Percentiles rank a stretch among this genome's conserved stretches.
phyloP scores from a whole-genome alignment of 2,888 invertebrate species.

The Pandemis corylana region DNA sequence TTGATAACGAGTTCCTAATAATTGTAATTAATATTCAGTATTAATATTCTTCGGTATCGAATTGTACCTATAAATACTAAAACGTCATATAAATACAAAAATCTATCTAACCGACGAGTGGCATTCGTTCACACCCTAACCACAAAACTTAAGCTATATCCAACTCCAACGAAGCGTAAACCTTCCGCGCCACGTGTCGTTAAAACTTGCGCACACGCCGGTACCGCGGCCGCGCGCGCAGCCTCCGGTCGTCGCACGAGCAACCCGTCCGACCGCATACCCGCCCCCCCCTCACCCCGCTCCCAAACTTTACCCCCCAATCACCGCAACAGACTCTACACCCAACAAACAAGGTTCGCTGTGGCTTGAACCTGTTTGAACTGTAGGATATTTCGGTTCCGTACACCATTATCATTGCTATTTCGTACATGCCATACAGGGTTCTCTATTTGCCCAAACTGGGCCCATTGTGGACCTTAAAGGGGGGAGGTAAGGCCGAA shows the following conservation, averaged over 20 bases:
- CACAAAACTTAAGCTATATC: neutral
- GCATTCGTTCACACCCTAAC: neutral
- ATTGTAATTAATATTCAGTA: too few relatives aligned
- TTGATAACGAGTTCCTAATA: too few relatives aligned
- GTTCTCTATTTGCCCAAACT: slow-evolving; percentile 72
- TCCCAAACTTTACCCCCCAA: slow-evolving; percentile 66
- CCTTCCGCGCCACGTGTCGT: slow-evolving; percentile 56
- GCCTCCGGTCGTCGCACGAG: slow-evolving; percentile 83
- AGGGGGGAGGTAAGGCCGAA: slow-evolving; percentile 56
- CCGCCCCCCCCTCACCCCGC: slow-evolving; percentile 60
- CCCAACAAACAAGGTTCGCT: slow-evolving; percentile 45
- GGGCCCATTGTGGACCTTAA: slow-evolving; percentile 64
- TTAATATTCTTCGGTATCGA: too few relatives aligned
- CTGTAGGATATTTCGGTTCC: slow-evolving; percentile 53
- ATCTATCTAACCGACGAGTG: too few relatives aligned
- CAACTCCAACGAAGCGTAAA: neutral
- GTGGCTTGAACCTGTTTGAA: slow-evolving; percentile 40
- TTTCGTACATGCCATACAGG: slow-evolving; percentile 78
- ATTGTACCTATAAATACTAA: too few relatives aligned
- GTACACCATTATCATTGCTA: slow-evolving; percentile 60
- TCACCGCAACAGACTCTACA: slow-evolving; percentile 54
- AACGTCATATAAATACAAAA: too few relatives aligned
- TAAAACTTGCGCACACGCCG: slow-evolving; percentile 28
- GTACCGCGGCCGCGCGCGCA: slow-evolving; percentile 67
- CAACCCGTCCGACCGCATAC: slow-evolving; percentile 82